These are phyloP conservation scores for Apodemus speciosus DNA, from an alignment of 2,113 vertebrate species.

Conservation along the genomic window DNA sequence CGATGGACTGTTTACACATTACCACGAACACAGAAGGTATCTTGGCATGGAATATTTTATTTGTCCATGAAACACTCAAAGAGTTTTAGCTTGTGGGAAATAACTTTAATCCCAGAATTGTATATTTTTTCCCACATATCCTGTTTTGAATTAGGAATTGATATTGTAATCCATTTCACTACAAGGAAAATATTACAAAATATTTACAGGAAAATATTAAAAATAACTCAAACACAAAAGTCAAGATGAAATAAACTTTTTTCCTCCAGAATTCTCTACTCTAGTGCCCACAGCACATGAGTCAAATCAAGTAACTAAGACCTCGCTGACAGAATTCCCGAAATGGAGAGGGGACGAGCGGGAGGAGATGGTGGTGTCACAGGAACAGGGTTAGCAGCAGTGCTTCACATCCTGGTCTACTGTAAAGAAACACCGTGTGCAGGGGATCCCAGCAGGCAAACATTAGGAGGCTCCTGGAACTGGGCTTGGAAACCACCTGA, in stretches of 20 bases:
- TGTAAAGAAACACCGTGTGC: slow-evolving; percentile 22
- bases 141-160: slow-evolving; percentile 74
- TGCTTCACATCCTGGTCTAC: slow-evolving; percentile 44
- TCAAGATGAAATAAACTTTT: slow-evolving; percentile 67
- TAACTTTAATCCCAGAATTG: slow-evolving; percentile 74
- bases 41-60: slow-evolving; percentile 74
- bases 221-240: slow-evolving; percentile 73
- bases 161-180: slow-evolving; percentile 75
- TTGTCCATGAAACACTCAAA: slow-evolving; percentile 73
- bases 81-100: slow-evolving; percentile 75
- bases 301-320: slow-evolving; percentile 58
- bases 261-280: slow-evolving; percentile 60
- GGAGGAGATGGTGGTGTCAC: not conserved
- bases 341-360: not conserved
- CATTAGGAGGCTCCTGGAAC: slow-evolving; percentile 51
- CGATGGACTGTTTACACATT: slow-evolving; percentile 13
- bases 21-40: slow-evolving; percentile 53
- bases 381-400: slow-evolving; percentile 45
- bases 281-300: slow-evolving; percentile 64
- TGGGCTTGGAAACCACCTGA: slow-evolving; percentile 67
- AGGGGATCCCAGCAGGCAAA: slow-evolving; percentile 42
- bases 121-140: slow-evolving; percentile 75
- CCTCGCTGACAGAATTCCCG: slow-evolving; percentile 41
- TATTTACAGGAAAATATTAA: slow-evolving; percentile 81
- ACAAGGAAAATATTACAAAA: slow-evolving; percentile 80